Conservation (phyloP, 2,113 vertebrate genomes). For the Cathartes aura region DNA sequence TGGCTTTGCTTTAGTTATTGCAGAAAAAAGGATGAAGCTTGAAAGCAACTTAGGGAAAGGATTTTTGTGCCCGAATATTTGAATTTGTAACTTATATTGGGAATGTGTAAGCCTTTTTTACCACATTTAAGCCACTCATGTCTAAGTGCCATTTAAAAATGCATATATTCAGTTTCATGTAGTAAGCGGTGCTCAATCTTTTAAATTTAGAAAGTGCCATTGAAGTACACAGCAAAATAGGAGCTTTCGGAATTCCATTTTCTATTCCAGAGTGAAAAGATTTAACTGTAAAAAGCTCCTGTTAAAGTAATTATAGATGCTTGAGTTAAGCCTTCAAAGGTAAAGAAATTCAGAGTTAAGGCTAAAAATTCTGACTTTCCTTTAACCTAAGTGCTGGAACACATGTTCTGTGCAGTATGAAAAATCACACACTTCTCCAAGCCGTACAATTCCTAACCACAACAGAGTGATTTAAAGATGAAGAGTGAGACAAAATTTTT, state of each 20-base stretch:
- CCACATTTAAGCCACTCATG: slow-evolving; percentile 63
- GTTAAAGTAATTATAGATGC: slow-evolving; percentile 56
- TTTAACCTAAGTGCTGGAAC: slow-evolving; percentile 65
- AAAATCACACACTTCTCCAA: slow-evolving; percentile 65
- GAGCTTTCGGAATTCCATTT: slow-evolving; percentile 14
- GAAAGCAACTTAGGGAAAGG: slow-evolving; percentile 80
- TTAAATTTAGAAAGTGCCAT: neutral
- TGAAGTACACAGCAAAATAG: slow-evolving; percentile 30
- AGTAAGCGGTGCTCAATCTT: slow-evolving; percentile 43
- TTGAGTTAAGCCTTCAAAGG: slow-evolving; percentile 68
- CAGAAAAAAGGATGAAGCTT: slow-evolving; percentile 82
- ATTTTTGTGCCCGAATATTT: slow-evolving; percentile 80
- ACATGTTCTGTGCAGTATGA: slow-evolving; percentile 51
- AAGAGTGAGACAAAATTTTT: slow-evolving; percentile 63
- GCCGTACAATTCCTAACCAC: slow-evolving; percentile 45
- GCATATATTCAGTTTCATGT: slow-evolving; percentile 46
- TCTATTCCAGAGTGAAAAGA: slow-evolving; percentile 13
- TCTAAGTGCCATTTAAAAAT: slow-evolving; percentile 69
- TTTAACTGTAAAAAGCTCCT: slow-evolving; percentile 24
- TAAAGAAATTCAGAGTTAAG: slow-evolving; percentile 70
- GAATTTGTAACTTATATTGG: slow-evolving; percentile 75
- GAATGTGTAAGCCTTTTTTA: slow-evolving; percentile 55
- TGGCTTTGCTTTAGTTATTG: slow-evolving; percentile 88
- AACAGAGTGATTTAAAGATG: slow-evolving; percentile 72
- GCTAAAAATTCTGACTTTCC: slow-evolving; percentile 65